A percentile compares a stretch with the other conserved stretches of the same genome.
Evolutionary conservation across 1,140 invertebrate species (phyloP).

Genomic region (Cepaea nemoralis): DNA sequence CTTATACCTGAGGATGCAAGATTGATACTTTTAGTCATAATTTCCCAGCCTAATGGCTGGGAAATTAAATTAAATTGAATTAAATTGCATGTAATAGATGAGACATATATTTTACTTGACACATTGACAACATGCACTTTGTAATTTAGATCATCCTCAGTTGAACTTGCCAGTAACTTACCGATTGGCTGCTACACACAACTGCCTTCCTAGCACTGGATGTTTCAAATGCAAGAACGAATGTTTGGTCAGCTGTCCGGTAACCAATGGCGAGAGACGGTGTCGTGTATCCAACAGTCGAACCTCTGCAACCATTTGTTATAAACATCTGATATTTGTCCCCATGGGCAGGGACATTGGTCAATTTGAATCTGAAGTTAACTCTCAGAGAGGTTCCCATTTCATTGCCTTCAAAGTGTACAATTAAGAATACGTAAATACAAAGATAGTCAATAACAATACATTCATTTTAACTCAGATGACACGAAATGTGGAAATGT

Average conservation of each 20-base stretch:
- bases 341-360: conserved; percentile 27
- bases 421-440: too few species aligned
- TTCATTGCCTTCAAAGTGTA: conserved; percentile 42
- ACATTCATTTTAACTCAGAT: too few species aligned
- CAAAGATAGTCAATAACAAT: too few species aligned
- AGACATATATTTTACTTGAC: too few species aligned
- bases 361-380: conserved; percentile 45
- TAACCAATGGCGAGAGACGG: conserved; percentile 51
- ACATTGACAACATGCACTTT: background rate
- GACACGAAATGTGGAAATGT: too few species aligned
- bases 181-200: conserved; percentile 43
- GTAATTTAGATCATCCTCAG: conserved; percentile 4
- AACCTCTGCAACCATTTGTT: conserved; percentile 51
- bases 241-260: conserved; percentile 44
- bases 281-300: conserved; percentile 44
- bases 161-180: too few species aligned
- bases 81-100: too few species aligned
- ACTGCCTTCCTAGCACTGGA: conserved; percentile 46
- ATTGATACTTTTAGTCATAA: too few species aligned
- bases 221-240: conserved; percentile 49
- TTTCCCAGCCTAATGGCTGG: too few species aligned
- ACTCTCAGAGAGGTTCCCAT: conserved; percentile 45
- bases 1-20: too few species aligned
- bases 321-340: conserved; percentile 51
- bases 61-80: too few species aligned